Base-by-base conservation (phyloP, 2,797 vertebrate genomes). In the Merluccius polli region DNA sequence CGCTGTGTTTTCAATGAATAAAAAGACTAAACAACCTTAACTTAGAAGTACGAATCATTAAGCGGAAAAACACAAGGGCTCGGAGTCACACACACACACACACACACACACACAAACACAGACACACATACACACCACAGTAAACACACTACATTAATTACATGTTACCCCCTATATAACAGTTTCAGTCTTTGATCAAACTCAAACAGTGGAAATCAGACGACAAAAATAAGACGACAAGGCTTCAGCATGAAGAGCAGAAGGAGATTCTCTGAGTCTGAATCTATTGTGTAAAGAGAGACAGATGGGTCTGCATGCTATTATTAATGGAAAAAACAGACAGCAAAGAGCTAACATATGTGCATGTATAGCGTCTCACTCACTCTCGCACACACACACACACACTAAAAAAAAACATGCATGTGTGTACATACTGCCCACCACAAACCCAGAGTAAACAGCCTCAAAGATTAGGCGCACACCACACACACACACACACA, bases 21-120 rank as follows among this genome's bases (percentile, higher is more conserved):
- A 11, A 52, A 52, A 52, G 6, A 52, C 48, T 21, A 5, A 5
- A 21, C 21, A 52, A n/a, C 8, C 48, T n/a, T 21, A 21, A 52
- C 48, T 7, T n/a, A 4, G 21, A 21, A 9, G 16, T 52, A 63
- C 52, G 12, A 63, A n/a, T 63, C 52, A 63, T 63, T 63, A 63
- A 63, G 21, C 8, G n/a, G n/a, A 63, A 63, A 41, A 27, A 52
- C 48, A n/a, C 21, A 5, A 52, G 48, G 48, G 48, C 18, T 52
- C 21, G 21, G 48, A 52, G 16, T 52, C 48, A 21, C 71, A 10
- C 71, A 73, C 41, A 48, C 35, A 72, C 33, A 27, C 35, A 27
- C 71, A 41, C 71, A 72, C 71, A 41, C 36, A 72, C 35, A 72
- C 36, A 72, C 24, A 72, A 36, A 72, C 71, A 44, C 71, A 72